phyloP scores from a whole-genome alignment of 1,140 invertebrate genomes.

The Calycopis cecrops region DNA sequence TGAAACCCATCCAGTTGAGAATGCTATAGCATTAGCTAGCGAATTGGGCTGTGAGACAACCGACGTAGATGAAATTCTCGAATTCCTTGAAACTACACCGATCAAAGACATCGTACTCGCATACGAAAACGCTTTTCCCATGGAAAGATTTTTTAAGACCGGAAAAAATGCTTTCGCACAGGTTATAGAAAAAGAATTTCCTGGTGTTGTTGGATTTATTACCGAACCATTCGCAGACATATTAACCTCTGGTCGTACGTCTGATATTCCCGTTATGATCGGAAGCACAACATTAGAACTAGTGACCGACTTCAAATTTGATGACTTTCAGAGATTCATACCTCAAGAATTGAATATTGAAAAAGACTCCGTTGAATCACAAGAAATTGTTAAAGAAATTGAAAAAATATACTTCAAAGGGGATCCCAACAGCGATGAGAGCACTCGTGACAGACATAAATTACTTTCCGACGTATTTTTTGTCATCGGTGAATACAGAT shows the following conservation, averaged over 20 bases:
- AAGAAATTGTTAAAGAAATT: slow-evolving; percentile 48
- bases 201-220: slow-evolving; percentile 50
- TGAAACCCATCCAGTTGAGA: slow-evolving; percentile 51
- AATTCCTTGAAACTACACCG: slow-evolving; percentile 50
- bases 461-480: slow-evolving; percentile 54
- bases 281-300: slow-evolving; percentile 52
- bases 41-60: slow-evolving; percentile 47
- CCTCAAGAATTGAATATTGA: slow-evolving; percentile 49
- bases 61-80: slow-evolving; percentile 48
- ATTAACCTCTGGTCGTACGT: slow-evolving; percentile 48
- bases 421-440: slow-evolving; percentile 33
- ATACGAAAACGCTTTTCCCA: slow-evolving; percentile 29
- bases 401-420: slow-evolving; percentile 58
- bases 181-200: slow-evolving; percentile 60
- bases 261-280: slow-evolving; percentile 57
- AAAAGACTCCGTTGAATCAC: slow-evolving; percentile 41
- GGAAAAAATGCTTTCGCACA: slow-evolving; percentile 34
- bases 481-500: slow-evolving; percentile 50
- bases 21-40: slow-evolving; percentile 49
- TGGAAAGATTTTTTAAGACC: slow-evolving; percentile 26
- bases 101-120: slow-evolving; percentile 54
- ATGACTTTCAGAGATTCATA: slow-evolving; percentile 57
- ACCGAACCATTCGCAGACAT: slow-evolving; percentile 48
- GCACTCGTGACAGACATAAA: slow-evolving; percentile 43
- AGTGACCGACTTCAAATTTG: slow-evolving; percentile 29